phyloP scores from a whole-genome alignment of 2,888 invertebrate species.

The Lissocephala sabroskyi region DNA sequence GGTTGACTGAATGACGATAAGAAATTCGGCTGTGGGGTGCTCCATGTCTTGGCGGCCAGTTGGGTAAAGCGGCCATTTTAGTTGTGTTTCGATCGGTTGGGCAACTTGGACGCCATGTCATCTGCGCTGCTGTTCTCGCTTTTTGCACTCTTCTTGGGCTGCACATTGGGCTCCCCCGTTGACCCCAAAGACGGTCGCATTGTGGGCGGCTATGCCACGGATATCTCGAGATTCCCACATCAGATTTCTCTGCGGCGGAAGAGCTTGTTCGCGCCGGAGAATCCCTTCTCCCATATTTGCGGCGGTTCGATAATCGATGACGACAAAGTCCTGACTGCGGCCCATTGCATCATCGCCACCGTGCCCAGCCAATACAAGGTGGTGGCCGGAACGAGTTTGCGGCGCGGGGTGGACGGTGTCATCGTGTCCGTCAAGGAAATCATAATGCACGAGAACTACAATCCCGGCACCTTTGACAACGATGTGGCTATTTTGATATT shows the following conservation, averaged over 20 bases:
- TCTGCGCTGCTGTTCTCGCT: constrained; percentile 14
- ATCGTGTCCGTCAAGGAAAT: constrained; percentile 73
- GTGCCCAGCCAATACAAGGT: constrained; percentile 57
- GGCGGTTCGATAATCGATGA: constrained; percentile 55
- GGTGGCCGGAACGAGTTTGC: constrained; percentile 75
- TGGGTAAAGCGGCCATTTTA: no score
- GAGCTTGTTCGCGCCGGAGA: constrained; percentile 19
- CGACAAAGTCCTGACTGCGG: constrained; percentile 54
- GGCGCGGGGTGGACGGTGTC: constrained; percentile 71
- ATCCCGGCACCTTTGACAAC: constrained; percentile 71
- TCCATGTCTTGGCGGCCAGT: no score
- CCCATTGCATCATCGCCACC: constrained; percentile 54
- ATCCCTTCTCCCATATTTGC: constrained; percentile 48
- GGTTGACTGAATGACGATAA: no score
- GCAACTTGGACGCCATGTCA: constrained; percentile 29
- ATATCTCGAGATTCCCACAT: constrained; percentile 51
- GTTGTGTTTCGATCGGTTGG: no score
- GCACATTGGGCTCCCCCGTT: neutral
- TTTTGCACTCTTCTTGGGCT: neutral
- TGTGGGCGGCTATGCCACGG: constrained; percentile 52
- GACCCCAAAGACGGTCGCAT: constrained; percentile 44
- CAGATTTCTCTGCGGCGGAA: constrained; percentile 59
- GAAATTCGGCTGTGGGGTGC: no score
- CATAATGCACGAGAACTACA: constrained; percentile 74
- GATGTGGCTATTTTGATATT: constrained; percentile 74